Percentiles rank a stretch among this genome's conserved stretches.
phyloP scores from a whole-genome alignment of 2,888 invertebrate species.

The Thecophora atra region DNA sequence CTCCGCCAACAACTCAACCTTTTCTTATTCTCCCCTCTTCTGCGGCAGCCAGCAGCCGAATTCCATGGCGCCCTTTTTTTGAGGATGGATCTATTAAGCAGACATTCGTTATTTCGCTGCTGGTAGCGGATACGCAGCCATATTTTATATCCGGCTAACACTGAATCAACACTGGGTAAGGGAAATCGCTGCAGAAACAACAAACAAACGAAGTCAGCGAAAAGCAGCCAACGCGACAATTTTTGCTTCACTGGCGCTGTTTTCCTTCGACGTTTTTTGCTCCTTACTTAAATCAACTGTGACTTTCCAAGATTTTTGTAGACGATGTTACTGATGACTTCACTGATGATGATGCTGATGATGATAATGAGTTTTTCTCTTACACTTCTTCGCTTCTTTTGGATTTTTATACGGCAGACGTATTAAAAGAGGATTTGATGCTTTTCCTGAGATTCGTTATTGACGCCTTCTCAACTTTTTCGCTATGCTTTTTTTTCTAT shows the following conservation, averaged over 20 bases:
- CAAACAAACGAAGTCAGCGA: neutral
- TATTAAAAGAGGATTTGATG: slow-evolving; percentile 27
- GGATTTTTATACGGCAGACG: slow-evolving; percentile 12
- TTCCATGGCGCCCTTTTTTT: too few relatives aligned
- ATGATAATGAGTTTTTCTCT: too few relatives aligned
- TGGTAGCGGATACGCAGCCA: slow-evolving; percentile 15
- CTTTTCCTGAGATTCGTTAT: neutral
- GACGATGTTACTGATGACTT: neutral
- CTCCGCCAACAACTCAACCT: too few relatives aligned
- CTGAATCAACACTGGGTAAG: neutral
- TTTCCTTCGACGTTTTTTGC: neutral
- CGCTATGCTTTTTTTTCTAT: neutral
- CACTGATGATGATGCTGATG: too few relatives aligned
- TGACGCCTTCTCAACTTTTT: slow-evolving; percentile 10
- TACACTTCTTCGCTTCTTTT: neutral
- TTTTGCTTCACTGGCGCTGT: neutral
- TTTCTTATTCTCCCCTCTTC: too few relatives aligned
- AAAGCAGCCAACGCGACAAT: slow-evolving; percentile 25
- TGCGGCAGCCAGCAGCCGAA: too few relatives aligned
- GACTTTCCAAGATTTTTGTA: slow-evolving; percentile 10
- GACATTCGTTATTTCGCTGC: neutral
- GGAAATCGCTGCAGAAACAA: neutral
- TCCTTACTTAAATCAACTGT: neutral
- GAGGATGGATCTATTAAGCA: too few relatives aligned
- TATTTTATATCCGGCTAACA: slow-evolving; percentile 9